Evolutionary conservation across 1,140 invertebrate species (phyloP).

Genomic region (Akabosia matsudoensis): DNA sequence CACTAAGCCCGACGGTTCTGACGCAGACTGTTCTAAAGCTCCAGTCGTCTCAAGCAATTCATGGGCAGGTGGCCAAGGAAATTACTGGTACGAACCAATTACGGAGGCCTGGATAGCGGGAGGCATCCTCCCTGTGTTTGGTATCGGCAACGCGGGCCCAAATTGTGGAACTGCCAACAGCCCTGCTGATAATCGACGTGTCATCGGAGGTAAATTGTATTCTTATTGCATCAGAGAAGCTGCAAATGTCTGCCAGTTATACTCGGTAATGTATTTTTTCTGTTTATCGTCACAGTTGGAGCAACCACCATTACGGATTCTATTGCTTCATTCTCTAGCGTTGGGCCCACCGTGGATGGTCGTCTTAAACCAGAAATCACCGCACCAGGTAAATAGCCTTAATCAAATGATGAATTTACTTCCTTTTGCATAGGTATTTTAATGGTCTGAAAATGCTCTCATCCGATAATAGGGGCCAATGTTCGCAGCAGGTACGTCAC

Average conservation of each 20-base stretch:
- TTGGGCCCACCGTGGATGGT: background rate
- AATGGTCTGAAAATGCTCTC: conserved; percentile 16
- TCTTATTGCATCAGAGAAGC: background rate
- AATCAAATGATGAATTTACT: too few relatives aligned
- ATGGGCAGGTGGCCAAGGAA: background rate
- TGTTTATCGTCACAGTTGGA: background rate
- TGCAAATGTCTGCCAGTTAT: background rate
- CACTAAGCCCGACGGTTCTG: background rate
- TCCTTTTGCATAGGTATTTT: too few relatives aligned
- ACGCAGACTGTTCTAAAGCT: background rate
- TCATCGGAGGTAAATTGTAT: conserved; percentile 12
- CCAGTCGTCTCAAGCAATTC: conserved; percentile 9
- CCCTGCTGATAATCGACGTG: conserved; percentile 1
- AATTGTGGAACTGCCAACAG: conserved; percentile 15
- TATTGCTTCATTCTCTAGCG: background rate
- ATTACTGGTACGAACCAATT: background rate
- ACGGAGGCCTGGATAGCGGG: conserved; percentile 26
- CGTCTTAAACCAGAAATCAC: background rate
- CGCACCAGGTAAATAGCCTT: background rate
- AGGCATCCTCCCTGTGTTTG: conserved; percentile 31
- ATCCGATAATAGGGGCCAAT: too few relatives aligned
- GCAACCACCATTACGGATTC: background rate
- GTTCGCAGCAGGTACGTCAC: conserved; percentile 1
- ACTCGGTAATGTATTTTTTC: background rate
- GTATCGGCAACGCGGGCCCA: conserved; percentile 23